Evolutionary conservation across 2,113 vertebrate species (phyloP), one percentile per base, ranked within the genome.

Genomic region (Nothocercus julius): DNA sequence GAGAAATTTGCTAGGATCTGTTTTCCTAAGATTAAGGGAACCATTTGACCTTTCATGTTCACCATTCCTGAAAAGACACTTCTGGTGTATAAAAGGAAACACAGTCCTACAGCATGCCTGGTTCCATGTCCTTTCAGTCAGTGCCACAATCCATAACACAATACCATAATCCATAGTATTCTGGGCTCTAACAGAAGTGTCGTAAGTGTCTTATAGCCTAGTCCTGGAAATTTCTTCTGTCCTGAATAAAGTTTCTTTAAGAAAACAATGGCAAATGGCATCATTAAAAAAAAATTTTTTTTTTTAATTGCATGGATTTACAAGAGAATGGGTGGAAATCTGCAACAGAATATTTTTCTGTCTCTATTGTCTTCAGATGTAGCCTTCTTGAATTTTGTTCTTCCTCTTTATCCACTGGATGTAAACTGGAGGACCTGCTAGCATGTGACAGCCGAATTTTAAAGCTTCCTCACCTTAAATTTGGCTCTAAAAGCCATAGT

Each of bases 371-470:
- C 58, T 83, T 90, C 69, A 89, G 32, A 27, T 75, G 11, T 67
- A 74, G 61, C 27, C 0, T 0, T 89, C 38, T 73, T 90, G 77
- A 82, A 70, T 87, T 78, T 74, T 88, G 9, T 53, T 72, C 30
- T 56, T 75, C 66, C 27, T 8, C 70, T 79, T 76, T 84, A 51
- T 93, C 54, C 30, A 70, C 42, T 79, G 66, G 10, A 2, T 45
- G 67, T 79, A 62, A 83, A 76, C 28, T 67, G 53, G 63, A 94
- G 30, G 64, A 92, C n/a, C 82, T 90, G 80, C 32, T 90, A 96
- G 91, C 40, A 93, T 93, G 70, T 49, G 77, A 94, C 91, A 92
- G 84, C 63, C 82, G 85, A 74, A 12, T 77, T 89, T 92, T 87
- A 75, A 75, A 59, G 72, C 54, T 25, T 89, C 27, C 47, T 88